Percentiles rank a stretch among this genome's conserved stretches.
Conservation (phyloP, 2,888 invertebrate species). For the Amphimallon solstitiale region DNA sequence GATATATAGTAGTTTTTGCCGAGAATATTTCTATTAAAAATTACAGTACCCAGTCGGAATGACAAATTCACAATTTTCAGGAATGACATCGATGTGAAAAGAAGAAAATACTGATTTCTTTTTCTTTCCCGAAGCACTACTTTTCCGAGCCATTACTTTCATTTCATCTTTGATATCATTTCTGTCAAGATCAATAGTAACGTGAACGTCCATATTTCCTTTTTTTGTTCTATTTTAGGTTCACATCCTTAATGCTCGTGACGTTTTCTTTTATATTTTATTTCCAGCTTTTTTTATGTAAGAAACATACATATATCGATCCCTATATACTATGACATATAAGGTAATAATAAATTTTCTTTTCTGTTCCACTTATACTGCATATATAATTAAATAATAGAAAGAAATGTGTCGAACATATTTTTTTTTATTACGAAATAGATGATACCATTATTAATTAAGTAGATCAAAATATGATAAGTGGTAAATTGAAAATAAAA, state of each 20-base stretch:
- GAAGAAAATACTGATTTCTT: slow-evolving; percentile 26
- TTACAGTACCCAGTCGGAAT: neutral
- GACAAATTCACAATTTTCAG: slow-evolving; percentile 23
- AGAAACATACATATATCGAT: neutral
- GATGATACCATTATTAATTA: too few relatives aligned
- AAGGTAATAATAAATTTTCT: too few relatives aligned
- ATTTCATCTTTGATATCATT: slow-evolving; percentile 31
- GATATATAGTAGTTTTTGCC: too few relatives aligned
- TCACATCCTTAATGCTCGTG: neutral
- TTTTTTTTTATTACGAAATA: too few relatives aligned
- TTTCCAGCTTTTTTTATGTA: neutral
- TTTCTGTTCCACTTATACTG: too few relatives aligned
- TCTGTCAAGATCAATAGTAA: slow-evolving; percentile 32
- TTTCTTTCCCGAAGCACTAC: slow-evolving; percentile 26
- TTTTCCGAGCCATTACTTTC: slow-evolving; percentile 28
- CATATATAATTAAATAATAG: too few relatives aligned
- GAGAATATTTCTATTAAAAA: too few relatives aligned
- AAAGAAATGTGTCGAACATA: too few relatives aligned
- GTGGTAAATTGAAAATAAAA: too few relatives aligned
- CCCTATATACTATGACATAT: too few relatives aligned
- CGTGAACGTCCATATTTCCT: slow-evolving; percentile 19
- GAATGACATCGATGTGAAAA: slow-evolving; percentile 18
- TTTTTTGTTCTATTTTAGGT: slow-evolving; percentile 12
- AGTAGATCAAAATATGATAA: too few relatives aligned
- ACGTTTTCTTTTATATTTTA: neutral